Conservation (phyloP, 2,113 vertebrate species). For the Antechinus flavipes region DNA sequence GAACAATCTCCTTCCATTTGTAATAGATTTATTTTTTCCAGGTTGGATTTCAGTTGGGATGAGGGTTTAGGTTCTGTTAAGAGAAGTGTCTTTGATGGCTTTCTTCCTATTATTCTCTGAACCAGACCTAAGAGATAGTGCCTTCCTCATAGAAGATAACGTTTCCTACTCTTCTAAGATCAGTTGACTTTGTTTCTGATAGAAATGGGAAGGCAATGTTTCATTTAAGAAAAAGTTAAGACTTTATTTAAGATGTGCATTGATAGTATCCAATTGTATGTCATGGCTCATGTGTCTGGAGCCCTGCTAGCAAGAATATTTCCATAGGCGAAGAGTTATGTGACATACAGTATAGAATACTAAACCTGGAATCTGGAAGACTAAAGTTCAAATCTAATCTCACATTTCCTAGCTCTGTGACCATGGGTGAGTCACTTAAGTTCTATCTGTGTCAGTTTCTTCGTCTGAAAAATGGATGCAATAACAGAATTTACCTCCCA, state of each 20-base stretch:
- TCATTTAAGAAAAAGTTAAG: background rate
- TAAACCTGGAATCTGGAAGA: background rate
- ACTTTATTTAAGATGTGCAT: background rate
- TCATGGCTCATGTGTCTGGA: background rate
- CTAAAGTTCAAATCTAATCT: fast-evolving
- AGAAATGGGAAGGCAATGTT: background rate
- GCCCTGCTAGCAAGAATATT: background rate
- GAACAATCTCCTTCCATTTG: background rate
- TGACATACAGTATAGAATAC: background rate
- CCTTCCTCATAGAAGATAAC: background rate
- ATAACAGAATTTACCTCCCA: background rate
- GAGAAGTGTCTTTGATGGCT: background rate
- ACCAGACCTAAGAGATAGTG: background rate
- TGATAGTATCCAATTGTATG: background rate
- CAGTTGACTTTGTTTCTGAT: background rate
- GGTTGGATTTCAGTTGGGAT: background rate
- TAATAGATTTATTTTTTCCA: background rate
- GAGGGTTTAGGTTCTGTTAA: background rate
- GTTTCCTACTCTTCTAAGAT: background rate
- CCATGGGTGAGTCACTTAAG: fast-evolving
- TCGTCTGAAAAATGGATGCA: background rate
- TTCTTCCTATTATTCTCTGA: background rate
- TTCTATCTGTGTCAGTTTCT: background rate
- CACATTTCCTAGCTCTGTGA: background rate
- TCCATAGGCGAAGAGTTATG: background rate